Conservation (phyloP, 2,113 vertebrate species). For the Thamnophis sirtalis region DNA sequence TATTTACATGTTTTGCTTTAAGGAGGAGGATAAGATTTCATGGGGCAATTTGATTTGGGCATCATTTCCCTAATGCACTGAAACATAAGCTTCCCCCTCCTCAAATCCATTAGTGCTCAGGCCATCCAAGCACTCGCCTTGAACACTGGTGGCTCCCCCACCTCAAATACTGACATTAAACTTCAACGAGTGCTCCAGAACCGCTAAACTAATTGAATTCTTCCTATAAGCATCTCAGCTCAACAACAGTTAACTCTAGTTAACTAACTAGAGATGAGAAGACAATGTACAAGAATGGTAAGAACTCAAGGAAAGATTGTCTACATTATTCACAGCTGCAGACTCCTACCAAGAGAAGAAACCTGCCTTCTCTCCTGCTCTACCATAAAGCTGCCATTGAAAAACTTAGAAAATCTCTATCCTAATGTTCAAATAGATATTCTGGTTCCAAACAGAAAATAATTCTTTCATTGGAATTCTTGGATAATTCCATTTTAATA, state of each 20-base stretch:
- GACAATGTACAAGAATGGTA: not conserved
- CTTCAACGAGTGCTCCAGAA: not conserved
- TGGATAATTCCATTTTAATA: not conserved
- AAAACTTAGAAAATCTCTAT: not conserved
- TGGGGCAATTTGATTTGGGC: slow-evolving; percentile 76
- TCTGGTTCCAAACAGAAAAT: not conserved
- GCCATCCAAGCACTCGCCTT: slow-evolving; percentile 5
- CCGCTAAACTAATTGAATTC: not conserved
- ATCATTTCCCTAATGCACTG: slow-evolving; percentile 75
- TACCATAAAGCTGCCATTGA: not conserved
- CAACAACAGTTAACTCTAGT: not conserved
- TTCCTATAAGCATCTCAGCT: not conserved
- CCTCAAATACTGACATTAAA: not conserved
- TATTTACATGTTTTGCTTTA: slow-evolving; percentile 96
- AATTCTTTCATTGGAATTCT: not conserved
- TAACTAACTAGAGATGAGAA: not conserved
- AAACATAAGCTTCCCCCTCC: slow-evolving; percentile 65
- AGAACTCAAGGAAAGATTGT: not conserved
- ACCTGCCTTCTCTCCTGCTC: not conserved
- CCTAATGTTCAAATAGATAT: not conserved
- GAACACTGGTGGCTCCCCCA: slow-evolving; percentile 29
- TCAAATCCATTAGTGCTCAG: slow-evolving; percentile 56
- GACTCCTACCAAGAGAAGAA: not conserved
- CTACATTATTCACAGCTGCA: not conserved
- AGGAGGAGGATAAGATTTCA: slow-evolving; percentile 88